A percentile compares a stretch with the other conserved stretches of the same genome.
These are phyloP conservation scores for Parnassius mnemosyne DNA, from an alignment of 2,888 invertebrate genomes.

Conservation along the genomic window DNA sequence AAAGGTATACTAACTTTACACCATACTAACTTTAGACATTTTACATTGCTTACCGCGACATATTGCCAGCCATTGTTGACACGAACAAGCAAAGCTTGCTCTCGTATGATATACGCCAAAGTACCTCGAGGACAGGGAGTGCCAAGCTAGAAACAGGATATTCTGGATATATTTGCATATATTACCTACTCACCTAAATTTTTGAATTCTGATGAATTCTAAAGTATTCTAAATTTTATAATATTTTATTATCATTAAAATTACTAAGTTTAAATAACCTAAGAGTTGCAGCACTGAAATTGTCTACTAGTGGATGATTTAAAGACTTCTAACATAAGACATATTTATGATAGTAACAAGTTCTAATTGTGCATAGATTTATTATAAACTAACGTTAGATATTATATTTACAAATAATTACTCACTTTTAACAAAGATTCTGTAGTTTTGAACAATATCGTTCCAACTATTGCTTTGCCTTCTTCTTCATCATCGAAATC, in stretches of 20 bases:
- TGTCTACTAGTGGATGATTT: too few species aligned
- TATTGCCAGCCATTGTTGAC: conserved; percentile 97
- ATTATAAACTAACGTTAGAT: background rate
- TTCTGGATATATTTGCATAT: background rate
- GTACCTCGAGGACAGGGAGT: conserved; percentile 86
- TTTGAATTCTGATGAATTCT: too few species aligned
- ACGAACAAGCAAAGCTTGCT: conserved; percentile 92
- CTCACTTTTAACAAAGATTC: conserved; percentile 65
- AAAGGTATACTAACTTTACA: background rate
- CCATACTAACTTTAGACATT: conserved; percentile 17
- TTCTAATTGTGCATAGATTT: too few species aligned
- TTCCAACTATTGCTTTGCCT: conserved; percentile 67
- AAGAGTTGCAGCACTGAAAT: too few species aligned
- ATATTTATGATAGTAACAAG: too few species aligned
- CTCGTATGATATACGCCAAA: conserved; percentile 94
- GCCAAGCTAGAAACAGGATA: conserved; percentile 54
- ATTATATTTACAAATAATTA: background rate
- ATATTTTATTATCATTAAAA: too few species aligned
- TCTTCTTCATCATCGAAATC: conserved; percentile 73
- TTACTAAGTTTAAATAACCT: too few species aligned
- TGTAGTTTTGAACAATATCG: conserved; percentile 67
- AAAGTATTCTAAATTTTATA: too few species aligned
- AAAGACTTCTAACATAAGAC: too few species aligned
- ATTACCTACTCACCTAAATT: too few species aligned
- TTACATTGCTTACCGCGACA: conserved; percentile 86